Evolutionary conservation across 2,888 invertebrate genomes (phyloP).

Genomic region (Autographa gamma): DNA sequence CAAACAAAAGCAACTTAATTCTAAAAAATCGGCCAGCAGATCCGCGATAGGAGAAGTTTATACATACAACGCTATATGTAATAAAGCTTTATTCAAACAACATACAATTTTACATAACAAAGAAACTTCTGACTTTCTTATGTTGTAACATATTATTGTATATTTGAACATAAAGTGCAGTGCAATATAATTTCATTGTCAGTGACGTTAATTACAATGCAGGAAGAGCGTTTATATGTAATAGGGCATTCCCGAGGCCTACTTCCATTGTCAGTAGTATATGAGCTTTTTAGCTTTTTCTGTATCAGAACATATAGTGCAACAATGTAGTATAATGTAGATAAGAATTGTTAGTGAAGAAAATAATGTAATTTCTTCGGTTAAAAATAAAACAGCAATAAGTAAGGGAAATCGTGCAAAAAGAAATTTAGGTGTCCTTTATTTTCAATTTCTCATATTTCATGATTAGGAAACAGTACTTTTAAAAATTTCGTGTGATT

Average conservation of each 20-base stretch:
- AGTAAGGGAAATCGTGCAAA: not conserved
- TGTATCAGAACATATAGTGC: too few species aligned
- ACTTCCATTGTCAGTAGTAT: not conserved
- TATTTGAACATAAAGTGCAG: slow-evolving; percentile 14
- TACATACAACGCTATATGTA: too few species aligned
- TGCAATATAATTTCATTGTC: slow-evolving; percentile 11
- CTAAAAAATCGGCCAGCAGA: too few species aligned
- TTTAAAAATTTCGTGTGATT: not conserved
- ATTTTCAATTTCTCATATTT: not conserved
- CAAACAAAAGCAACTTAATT: too few species aligned
- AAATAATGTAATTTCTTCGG: too few species aligned
- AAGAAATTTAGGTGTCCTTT: not conserved
- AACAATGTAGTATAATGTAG: too few species aligned
- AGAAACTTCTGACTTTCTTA: not conserved
- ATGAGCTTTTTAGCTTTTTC: too few species aligned
- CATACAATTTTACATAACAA: too few species aligned
- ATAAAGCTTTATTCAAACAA: too few species aligned
- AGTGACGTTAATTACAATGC: slow-evolving; percentile 11
- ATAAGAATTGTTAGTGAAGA: too few species aligned
- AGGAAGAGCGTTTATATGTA: slow-evolving; percentile 29
- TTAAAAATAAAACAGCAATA: not conserved
- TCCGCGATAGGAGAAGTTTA: too few species aligned
- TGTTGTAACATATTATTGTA: not conserved
- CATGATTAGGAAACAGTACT: not conserved
- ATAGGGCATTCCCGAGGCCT: slow-evolving; percentile 20